Conservation (phyloP, 2,113 vertebrate genomes). For the Bos javanicus region DNA sequence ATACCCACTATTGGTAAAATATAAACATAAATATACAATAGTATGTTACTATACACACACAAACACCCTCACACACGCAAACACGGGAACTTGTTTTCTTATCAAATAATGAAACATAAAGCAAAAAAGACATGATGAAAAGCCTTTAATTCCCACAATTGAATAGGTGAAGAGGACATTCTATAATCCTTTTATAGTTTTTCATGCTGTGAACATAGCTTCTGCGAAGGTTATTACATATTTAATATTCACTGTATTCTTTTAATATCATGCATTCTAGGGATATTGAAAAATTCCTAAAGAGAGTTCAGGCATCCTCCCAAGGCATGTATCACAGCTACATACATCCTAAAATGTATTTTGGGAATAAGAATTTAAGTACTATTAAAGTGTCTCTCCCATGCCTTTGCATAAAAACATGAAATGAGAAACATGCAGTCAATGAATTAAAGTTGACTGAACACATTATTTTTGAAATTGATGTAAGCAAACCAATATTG, state of each 20-base stretch:
- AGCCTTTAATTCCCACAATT: neutral
- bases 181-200: constrained; percentile 34
- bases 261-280: neutral
- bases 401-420: constrained; percentile 3
- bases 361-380: constrained; percentile 39
- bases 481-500: constrained; percentile 31
- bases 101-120: neutral
- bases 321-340: neutral
- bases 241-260: constrained; percentile 19
- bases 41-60: neutral
- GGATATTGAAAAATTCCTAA: constrained; percentile 17
- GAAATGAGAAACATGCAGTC: constrained; percentile 18
- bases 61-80: neutral
- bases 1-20: neutral
- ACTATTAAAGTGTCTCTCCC: neutral
- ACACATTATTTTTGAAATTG: constrained; percentile 37
- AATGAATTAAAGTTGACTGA: constrained; percentile 50
- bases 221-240: constrained; percentile 15
- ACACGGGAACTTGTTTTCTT: neutral
- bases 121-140: constrained; percentile 10
- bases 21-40: neutral
- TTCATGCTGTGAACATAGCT: neutral
- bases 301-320: neutral
- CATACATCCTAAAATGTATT: neutral
- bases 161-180: neutral